phyloP scores from a whole-genome alignment of 2,797 vertebrate species.

The Lerista edwardsae region DNA sequence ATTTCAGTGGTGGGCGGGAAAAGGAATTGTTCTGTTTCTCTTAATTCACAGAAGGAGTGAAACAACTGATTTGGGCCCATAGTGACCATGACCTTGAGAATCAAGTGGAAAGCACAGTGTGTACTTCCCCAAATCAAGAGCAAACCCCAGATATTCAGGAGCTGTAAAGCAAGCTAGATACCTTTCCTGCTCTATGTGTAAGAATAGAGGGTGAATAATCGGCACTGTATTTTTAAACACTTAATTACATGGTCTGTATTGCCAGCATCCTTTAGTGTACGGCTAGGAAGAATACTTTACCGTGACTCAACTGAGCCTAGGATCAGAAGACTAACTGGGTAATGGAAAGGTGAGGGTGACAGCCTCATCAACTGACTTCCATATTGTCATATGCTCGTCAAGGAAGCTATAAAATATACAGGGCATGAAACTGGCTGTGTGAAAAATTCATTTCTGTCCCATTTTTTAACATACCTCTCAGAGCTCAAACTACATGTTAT shows the following conservation, averaged over 20 bases:
- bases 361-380: neutral
- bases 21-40: neutral
- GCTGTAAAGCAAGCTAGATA: neutral
- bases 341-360: neutral
- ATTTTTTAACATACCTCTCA: neutral
- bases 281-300: neutral
- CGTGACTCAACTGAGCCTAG: neutral
- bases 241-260: neutral
- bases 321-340: neutral
- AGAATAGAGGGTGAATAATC: neutral
- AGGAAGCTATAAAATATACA: neutral
- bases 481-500: neutral
- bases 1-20: neutral
- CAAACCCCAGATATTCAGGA: neutral
- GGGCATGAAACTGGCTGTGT: neutral
- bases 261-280: neutral
- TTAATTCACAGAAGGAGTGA: neutral
- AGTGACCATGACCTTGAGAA: conserved; percentile 6
- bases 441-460: neutral
- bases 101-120: neutral
- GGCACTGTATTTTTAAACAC: neutral
- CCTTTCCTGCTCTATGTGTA: neutral
- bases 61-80: neutral
- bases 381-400: neutral
- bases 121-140: neutral